A percentile compares a stretch with the other conserved stretches of the same genome.
phyloP scores from a whole-genome alignment of 2,113 vertebrate genomes.

The Zosterops japonicus region DNA sequence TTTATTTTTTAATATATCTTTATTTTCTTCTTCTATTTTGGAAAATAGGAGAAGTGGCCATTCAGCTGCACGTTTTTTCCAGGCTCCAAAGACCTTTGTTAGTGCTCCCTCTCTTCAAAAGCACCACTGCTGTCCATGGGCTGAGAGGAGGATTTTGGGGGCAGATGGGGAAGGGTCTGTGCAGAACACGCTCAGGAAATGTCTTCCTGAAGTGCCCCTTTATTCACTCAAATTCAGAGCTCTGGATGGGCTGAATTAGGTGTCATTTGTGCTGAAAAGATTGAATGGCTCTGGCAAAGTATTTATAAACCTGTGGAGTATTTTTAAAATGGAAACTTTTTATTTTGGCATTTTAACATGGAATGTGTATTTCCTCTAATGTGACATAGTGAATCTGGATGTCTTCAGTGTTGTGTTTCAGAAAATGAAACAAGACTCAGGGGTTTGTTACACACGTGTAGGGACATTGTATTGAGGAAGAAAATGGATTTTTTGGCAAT shows the following conservation, averaged over 20 bases:
- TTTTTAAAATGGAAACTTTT: background rate
- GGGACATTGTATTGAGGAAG: background rate
- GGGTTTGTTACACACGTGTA: background rate
- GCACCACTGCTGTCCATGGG: background rate
- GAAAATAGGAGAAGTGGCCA: background rate
- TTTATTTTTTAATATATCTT: background rate
- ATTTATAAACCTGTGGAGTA: background rate
- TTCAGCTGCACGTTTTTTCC: background rate
- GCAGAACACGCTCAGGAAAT: background rate
- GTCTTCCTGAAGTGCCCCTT: background rate
- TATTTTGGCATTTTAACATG: background rate
- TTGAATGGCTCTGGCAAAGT: background rate
- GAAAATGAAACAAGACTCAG: background rate
- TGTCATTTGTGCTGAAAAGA: background rate
- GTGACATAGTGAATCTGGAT: background rate
- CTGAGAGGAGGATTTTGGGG: background rate
- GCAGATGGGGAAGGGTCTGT: background rate
- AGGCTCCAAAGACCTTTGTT: background rate
- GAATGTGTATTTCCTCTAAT: background rate
- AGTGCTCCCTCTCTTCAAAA: background rate
- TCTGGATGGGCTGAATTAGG: background rate
- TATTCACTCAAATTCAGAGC: accelerated
- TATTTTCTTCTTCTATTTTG: background rate
- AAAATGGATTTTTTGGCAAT: background rate
- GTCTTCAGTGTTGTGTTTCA: background rate